phyloP scores from a whole-genome alignment of 2,797 vertebrate species.

The Taenioides sp. region DNA sequence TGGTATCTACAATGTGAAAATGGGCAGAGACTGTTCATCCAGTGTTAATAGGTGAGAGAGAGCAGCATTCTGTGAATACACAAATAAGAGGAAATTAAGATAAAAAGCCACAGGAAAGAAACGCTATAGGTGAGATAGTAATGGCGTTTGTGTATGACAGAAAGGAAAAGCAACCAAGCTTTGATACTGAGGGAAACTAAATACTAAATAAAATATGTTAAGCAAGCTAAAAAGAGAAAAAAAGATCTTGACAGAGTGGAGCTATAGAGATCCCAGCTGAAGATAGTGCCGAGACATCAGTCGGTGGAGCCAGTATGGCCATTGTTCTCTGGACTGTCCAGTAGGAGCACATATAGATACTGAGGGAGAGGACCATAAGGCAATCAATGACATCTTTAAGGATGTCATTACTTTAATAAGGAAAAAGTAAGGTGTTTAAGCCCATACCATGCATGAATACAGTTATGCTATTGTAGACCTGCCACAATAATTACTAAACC shows the following conservation, averaged over 20 bases:
- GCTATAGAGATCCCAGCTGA: slow-evolving; percentile 61
- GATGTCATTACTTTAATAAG: slow-evolving; percentile 23
- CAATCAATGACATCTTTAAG: slow-evolving; percentile 22
- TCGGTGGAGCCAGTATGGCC: slow-evolving; percentile 22
- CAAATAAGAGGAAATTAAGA: slow-evolving; percentile 19
- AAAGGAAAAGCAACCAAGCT: slow-evolving; percentile 26
- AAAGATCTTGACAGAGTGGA: slow-evolving; percentile 46
- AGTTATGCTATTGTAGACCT: slow-evolving; percentile 17
- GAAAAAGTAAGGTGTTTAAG: slow-evolving; percentile 12
- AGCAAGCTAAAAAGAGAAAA: slow-evolving; percentile 18
- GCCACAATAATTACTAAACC: background rate
- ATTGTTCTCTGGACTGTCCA: slow-evolving; percentile 53
- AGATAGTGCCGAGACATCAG: slow-evolving; percentile 36
- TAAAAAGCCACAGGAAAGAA: slow-evolving; percentile 40
- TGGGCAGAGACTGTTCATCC: slow-evolving; percentile 60
- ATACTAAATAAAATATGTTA: slow-evolving; percentile 20
- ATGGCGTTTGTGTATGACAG: slow-evolving; percentile 35
- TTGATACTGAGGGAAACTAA: slow-evolving; percentile 12
- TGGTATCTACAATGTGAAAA: slow-evolving; percentile 74
- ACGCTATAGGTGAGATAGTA: slow-evolving; percentile 25
- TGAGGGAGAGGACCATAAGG: slow-evolving; percentile 16
- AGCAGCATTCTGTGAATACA: slow-evolving; percentile 72
- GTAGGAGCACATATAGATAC: slow-evolving; percentile 23
- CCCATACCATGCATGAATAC: slow-evolving; percentile 29
- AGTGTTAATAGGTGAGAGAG: slow-evolving; percentile 76